Base-by-base conservation (phyloP, 1,140 invertebrate species). In the Aphaenogaster rudis region DNA sequence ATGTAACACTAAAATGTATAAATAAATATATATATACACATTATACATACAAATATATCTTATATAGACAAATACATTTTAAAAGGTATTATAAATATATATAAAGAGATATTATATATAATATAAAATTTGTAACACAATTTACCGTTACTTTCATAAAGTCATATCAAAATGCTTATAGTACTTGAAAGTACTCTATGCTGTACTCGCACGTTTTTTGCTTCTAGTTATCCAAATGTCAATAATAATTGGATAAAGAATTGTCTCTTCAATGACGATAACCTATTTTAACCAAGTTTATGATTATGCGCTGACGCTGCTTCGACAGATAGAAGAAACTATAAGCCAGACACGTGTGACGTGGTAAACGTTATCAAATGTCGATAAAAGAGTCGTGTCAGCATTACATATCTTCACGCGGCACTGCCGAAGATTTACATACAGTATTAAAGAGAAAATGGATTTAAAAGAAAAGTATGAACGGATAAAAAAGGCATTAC, bases 401-500 rank as follows among this genome's bases (percentile, higher is more conserved):
- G 17, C 36, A 66, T 42, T 0, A 2, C 11, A 7, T 63, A 15
- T 36, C 5, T 63, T 33, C 9, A 33, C 13, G 6, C 13, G 28
- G 11, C 9, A 36, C 15, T 7, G 3, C 36, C 6, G 2, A 21
- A 42, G 50, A 69, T 36, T 2, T 71, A 17, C 6, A 50, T 13
- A 0, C 6, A 6, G 13, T 42, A 66, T 66, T 6, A 7, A 50
- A 33, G 48, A 36, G 1, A 72, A 72, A 54, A 33, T 52, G 9
- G 11, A 77, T 61, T 21, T 1, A 17, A 45, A 63, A 77, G 15
- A 67, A 78, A 64, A 3, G 33, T 67, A 54, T 17, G 5, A 17
- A 11, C 5, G 7, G 11, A 71, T 54, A 66, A 81, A 66, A 80
- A 81, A 54, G 39, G n/a, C 57, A 78, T 48, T 78, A 17, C 36